These are phyloP conservation scores for Eristalinus aeneus DNA, from an alignment of 2,888 invertebrate species.

Conservation along the genomic window DNA sequence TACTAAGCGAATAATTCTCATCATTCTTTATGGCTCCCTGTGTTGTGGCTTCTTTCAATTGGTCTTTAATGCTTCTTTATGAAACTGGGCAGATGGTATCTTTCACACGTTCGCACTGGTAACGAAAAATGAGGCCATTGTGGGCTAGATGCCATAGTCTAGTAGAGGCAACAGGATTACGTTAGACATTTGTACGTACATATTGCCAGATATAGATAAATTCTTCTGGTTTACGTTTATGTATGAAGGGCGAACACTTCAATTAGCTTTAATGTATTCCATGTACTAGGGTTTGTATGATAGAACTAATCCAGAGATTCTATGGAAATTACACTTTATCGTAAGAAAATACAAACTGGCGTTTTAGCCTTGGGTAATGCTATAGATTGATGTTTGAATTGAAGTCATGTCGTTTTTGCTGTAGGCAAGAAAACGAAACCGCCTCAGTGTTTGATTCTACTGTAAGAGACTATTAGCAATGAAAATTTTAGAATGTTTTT, in stretches of 20 bases:
- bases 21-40: constrained; percentile 39
- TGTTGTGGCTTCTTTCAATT: constrained; percentile 48
- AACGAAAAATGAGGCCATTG: constrained; percentile 16
- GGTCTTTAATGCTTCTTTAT: constrained; percentile 51
- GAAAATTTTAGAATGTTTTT: too few relatives aligned
- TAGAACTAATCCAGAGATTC: not conserved
- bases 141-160: not conserved
- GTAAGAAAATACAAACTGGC: not conserved
- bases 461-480: too few relatives aligned
- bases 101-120: constrained; percentile 29
- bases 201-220: not conserved
- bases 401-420: too few relatives aligned
- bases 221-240: not conserved
- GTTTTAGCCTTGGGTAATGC: not conserved
- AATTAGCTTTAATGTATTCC: not conserved
- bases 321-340: not conserved
- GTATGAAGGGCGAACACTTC: not conserved
- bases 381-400: too few relatives aligned
- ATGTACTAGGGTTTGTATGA: not conserved
- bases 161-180: not conserved
- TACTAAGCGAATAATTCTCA: constrained; percentile 39
- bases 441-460: too few relatives aligned
- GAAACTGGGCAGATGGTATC: constrained; percentile 42
- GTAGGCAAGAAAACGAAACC: too few relatives aligned
- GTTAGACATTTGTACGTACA: not conserved